Percentiles rank a stretch among this genome's conserved stretches.
These are phyloP conservation scores for Pomatostomus ruficeps DNA, from an alignment of 2,113 vertebrate genomes.

Conservation along the genomic window DNA sequence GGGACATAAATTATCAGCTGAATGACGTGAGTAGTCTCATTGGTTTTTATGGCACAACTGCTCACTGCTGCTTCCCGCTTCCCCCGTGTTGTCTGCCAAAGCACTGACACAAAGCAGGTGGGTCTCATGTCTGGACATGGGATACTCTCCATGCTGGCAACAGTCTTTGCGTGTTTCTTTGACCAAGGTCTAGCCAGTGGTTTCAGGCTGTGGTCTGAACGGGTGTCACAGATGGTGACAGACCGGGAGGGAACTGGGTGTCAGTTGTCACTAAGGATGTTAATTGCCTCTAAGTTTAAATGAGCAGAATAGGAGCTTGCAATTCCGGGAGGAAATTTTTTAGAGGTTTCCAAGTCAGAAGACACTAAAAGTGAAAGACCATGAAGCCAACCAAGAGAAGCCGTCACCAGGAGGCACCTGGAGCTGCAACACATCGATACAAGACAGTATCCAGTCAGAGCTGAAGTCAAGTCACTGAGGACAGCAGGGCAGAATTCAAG, in stretches of 20 bases:
- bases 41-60: neutral
- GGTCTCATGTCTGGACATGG: neutral
- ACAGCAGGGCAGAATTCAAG: neutral
- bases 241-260: neutral
- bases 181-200: neutral
- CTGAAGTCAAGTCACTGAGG: neutral
- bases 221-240: neutral
- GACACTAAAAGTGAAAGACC: neutral
- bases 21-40: neutral
- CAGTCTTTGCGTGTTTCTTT: neutral
- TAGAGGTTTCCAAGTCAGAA: neutral
- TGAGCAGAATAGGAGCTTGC: neutral
- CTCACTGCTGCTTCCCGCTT: neutral
- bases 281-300: neutral
- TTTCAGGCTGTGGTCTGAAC: neutral
- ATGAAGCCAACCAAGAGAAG: neutral
- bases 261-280: neutral
- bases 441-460: neutral
- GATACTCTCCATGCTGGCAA: neutral
- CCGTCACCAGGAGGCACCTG: neutral
- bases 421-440: accelerated
- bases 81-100: neutral
- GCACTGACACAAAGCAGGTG: neutral
- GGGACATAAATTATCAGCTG: neutral
- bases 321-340: neutral